phyloP scores from a whole-genome alignment of 1,140 invertebrate species.

The Meloidogyne chitwoodi region DNA sequence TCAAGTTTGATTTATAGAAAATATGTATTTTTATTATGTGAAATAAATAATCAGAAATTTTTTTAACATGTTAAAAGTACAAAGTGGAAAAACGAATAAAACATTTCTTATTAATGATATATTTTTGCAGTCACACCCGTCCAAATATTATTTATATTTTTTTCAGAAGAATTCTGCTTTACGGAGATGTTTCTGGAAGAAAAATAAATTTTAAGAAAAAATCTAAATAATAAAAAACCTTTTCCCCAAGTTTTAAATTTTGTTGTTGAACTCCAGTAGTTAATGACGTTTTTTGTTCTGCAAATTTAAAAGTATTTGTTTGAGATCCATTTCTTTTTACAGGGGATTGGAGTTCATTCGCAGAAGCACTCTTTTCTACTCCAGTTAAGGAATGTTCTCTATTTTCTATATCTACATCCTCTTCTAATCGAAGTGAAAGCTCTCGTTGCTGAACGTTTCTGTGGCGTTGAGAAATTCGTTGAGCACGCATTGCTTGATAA shows the following conservation, averaged over 20 bases:
- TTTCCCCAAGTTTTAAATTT: neutral
- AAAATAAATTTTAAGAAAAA: neutral
- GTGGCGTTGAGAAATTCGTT: conserved; percentile 45
- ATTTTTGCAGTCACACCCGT: neutral
- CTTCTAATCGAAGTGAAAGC: neutral
- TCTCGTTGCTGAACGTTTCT: conserved; percentile 38
- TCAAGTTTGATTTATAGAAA: too few relatives aligned
- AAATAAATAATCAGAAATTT: too few relatives aligned
- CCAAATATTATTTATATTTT: neutral
- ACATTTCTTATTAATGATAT: too few relatives aligned
- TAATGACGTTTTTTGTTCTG: neutral
- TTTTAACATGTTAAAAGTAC: too few relatives aligned
- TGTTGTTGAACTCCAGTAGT: neutral
- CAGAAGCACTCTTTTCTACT: conserved; percentile 18
- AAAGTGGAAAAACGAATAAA: too few relatives aligned
- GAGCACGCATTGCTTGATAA: conserved; percentile 44
- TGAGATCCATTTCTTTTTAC: neutral
- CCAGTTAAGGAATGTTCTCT: neutral
- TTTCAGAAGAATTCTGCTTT: neutral
- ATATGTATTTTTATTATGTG: too few relatives aligned
- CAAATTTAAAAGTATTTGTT: neutral
- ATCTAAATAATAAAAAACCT: neutral
- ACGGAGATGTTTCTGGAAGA: neutral
- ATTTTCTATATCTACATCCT: neutral
- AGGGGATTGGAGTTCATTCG: conserved; percentile 15